Percentiles rank a stretch among this genome's conserved stretches.
These are phyloP conservation scores for Atherinosoma microstoma DNA, from an alignment of 2,797 vertebrate genomes.

Conservation along the genomic window DNA sequence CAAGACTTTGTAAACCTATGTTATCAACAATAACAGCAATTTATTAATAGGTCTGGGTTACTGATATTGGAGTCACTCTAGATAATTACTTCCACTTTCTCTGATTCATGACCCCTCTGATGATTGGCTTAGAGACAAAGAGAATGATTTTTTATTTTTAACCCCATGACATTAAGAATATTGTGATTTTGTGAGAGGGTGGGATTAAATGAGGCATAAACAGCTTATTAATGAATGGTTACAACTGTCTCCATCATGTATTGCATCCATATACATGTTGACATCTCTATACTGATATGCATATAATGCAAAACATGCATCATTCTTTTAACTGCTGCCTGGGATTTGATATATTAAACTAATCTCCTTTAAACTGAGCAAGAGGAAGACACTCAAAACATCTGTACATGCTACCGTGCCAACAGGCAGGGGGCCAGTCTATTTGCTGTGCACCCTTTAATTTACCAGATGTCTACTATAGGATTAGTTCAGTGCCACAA, in stretches of 20 bases:
- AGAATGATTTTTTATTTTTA: neutral
- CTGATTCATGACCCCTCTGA: neutral
- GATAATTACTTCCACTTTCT: neutral
- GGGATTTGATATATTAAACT: conserved; percentile 27
- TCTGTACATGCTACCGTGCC: conserved; percentile 75
- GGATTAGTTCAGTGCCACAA: conserved; percentile 74
- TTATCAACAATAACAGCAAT: conserved; percentile 6
- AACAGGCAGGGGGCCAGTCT: conserved; percentile 77
- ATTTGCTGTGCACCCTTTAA: conserved; percentile 74
- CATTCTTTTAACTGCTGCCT: conserved; percentile 29
- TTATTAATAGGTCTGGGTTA: neutral
- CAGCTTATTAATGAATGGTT: neutral
- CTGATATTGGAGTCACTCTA: neutral
- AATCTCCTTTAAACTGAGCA: conserved; percentile 49
- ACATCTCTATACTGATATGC: neutral
- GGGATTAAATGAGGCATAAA: neutral
- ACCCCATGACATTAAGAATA: neutral
- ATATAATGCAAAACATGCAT: conserved; percentile 3
- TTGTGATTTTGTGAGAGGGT: neutral
- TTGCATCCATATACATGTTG: neutral
- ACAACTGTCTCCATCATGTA: neutral
- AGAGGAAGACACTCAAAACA: conserved; percentile 70
- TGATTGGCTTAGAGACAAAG: neutral
- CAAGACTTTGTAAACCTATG: conserved; percentile 43
- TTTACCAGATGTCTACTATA: conserved; percentile 83